Evolutionary conservation across 2,113 vertebrate species (phyloP), one percentile per base, ranked within the genome.

Genomic region (Elaphurus davidianus): DNA sequence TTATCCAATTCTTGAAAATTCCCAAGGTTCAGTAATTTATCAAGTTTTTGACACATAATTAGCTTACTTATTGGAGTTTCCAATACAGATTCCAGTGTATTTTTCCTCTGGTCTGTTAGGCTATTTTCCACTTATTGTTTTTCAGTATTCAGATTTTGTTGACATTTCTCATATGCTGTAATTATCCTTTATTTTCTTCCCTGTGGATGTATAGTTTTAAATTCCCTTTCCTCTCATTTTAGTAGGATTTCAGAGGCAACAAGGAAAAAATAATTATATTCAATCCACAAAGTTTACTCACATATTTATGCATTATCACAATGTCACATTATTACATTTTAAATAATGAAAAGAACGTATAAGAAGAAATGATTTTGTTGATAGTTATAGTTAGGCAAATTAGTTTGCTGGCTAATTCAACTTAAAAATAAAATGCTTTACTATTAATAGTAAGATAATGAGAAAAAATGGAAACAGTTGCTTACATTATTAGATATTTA

Each of bases 131-230:
- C 40, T 94, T 81, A 90, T 71, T 90, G 87, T 55, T 83, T 87
- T 91, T 86, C 85, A 96, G 50, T 43, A 83, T 94, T 89, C 88
- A 71, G 36, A 91, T 92, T 94, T 95, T 86, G 33, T 83, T 90
- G 74, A 94, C 5, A 43, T 94, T 40, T 78, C 7, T 91, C 55
- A 87, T 71, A 71, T 87, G 50, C 40, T 92, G 2, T 67, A 87
- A 94, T 90, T 40, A 94, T 87, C 94, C 36, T 47, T 71, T 84
- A n/a, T 52, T 91, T 91, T 81, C 43, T 62, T 45, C 50, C 23
- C 16, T 78, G 33, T 87, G 11, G 1, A 87, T 82, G 92, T 92
- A 59, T 82, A 45, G 21, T 71, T 92, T 96, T 89, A 76, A 82
- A 90, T 52, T 89, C 21, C 7, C 43, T 92, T 96, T 82, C 40